These are phyloP conservation scores for Rhagophthalmus giganteus DNA, from an alignment of 2,888 invertebrate genomes.

Conservation along the genomic window DNA sequence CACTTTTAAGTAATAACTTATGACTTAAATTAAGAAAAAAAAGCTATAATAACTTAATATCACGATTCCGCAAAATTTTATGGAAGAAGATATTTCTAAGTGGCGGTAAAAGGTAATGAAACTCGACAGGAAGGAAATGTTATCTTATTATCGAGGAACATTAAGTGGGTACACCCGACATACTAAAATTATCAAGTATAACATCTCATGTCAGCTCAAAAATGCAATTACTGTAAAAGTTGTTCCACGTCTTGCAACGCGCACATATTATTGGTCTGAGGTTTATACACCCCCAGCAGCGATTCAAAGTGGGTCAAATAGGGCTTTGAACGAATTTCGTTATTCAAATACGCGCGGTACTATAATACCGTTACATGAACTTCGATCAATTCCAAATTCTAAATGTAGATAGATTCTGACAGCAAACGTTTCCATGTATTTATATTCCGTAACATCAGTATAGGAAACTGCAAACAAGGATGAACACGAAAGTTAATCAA, in stretches of 20 bases:
- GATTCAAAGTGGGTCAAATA: slow-evolving; percentile 24
- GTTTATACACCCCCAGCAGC: slow-evolving; percentile 21
- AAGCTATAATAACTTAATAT: no score
- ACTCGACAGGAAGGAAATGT: neutral
- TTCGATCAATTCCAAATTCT: slow-evolving; percentile 22
- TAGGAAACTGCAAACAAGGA: slow-evolving; percentile 5
- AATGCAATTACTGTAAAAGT: slow-evolving; percentile 22
- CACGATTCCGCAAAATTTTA: no score
- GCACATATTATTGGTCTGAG: slow-evolving; percentile 25
- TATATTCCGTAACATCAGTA: slow-evolving; percentile 8
- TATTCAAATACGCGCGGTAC: slow-evolving; percentile 8
- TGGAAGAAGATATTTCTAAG: no score
- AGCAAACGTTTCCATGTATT: slow-evolving; percentile 12
- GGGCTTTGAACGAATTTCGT: slow-evolving; percentile 19
- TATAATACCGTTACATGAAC: slow-evolving; percentile 19
- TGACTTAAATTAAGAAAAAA: no score
- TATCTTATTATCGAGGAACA: neutral
- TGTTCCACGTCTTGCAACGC: slow-evolving; percentile 18
- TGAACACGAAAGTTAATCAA: slow-evolving; percentile 10
- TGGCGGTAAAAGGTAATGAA: no score
- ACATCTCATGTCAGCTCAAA: slow-evolving; percentile 19
- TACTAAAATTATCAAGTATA: slow-evolving; percentile 13
- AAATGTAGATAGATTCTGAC: slow-evolving; percentile 12
- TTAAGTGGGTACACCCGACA: slow-evolving; percentile 1
- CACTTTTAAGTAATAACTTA: no score